Conservation (phyloP, 2,797 vertebrate species). For the Eulemur coronatus region DNA sequence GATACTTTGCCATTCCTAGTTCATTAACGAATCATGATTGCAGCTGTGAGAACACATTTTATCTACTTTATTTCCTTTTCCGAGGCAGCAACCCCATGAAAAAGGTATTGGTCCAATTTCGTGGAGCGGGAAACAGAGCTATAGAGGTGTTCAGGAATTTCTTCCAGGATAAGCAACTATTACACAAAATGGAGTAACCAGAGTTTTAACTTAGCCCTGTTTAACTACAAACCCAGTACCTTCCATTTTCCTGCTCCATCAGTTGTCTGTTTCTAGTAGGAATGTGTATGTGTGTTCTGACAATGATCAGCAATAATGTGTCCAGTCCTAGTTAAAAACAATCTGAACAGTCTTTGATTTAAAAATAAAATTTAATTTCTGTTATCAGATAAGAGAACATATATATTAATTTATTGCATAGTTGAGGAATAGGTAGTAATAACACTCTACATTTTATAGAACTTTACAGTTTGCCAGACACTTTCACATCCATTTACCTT, state of each 20-base stretch:
- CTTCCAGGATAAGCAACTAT: not conserved
- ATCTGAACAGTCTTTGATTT: not conserved
- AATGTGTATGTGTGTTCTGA: not conserved
- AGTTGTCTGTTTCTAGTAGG: not conserved
- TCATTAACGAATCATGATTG: not conserved
- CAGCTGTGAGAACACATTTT: not conserved
- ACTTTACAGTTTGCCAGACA: not conserved
- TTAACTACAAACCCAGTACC: not conserved
- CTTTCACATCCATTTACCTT: not conserved
- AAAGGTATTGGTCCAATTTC: not conserved
- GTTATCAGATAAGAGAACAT: not conserved
- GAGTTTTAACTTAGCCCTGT: too few species aligned
- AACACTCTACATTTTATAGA: not conserved
- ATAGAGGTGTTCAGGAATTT: not conserved
- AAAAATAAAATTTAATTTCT: not conserved
- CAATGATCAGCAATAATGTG: not conserved
- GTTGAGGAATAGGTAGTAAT: not conserved
- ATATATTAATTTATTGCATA: not conserved
- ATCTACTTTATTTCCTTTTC: not conserved
- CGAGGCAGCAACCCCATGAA: accelerated
- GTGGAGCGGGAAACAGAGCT: not conserved
- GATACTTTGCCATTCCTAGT: accelerated
- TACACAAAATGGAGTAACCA: too few species aligned
- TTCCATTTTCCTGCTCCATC: not conserved
- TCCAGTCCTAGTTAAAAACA: not conserved